These are phyloP conservation scores for Drosophila neocordata DNA, from an alignment of 1,140 invertebrate genomes.

Conservation along the genomic window DNA sequence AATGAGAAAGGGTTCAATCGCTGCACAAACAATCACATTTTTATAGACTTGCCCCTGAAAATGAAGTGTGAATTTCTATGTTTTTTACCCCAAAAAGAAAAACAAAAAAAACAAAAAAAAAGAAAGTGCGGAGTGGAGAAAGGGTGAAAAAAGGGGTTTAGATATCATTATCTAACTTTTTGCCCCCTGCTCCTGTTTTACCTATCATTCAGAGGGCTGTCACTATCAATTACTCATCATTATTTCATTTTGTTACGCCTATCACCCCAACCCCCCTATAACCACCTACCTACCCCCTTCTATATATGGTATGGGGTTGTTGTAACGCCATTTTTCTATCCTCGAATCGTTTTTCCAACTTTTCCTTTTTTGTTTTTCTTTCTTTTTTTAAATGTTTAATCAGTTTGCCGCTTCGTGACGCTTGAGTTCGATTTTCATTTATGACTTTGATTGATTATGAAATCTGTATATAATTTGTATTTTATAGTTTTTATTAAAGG, in stretches of 20 bases:
- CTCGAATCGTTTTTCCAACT: constrained; percentile 30
- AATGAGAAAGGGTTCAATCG: constrained; percentile 6
- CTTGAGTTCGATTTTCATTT: constrained; percentile 57
- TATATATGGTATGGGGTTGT: constrained; percentile 39
- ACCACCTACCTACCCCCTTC: constrained; percentile 9
- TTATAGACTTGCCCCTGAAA: constrained; percentile 58
- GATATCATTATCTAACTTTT: constrained; percentile 70
- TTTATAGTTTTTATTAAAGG: constrained; percentile 51
- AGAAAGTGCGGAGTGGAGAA: constrained; percentile 4
- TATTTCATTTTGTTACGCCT: constrained; percentile 60
- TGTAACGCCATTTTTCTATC: constrained; percentile 44
- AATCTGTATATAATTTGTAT: constrained; percentile 61
- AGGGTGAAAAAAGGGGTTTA: constrained; percentile 37
- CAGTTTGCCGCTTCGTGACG: constrained; percentile 25
- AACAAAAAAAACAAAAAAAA: constrained; percentile 20
- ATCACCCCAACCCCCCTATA: constrained; percentile 29
- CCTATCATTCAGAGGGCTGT: constrained; percentile 50
- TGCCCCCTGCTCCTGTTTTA: constrained; percentile 29
- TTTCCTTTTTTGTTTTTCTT: neutral
- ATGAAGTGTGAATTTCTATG: constrained; percentile 65
- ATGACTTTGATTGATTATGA: constrained; percentile 81
- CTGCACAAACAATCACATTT: constrained; percentile 60
- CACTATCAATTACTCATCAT: constrained; percentile 81
- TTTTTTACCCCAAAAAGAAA: constrained; percentile 54
- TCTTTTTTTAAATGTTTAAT: constrained; percentile 52